Base-by-base conservation (phyloP, 2,797 vertebrate species). In the Synanceia verrucosa region DNA sequence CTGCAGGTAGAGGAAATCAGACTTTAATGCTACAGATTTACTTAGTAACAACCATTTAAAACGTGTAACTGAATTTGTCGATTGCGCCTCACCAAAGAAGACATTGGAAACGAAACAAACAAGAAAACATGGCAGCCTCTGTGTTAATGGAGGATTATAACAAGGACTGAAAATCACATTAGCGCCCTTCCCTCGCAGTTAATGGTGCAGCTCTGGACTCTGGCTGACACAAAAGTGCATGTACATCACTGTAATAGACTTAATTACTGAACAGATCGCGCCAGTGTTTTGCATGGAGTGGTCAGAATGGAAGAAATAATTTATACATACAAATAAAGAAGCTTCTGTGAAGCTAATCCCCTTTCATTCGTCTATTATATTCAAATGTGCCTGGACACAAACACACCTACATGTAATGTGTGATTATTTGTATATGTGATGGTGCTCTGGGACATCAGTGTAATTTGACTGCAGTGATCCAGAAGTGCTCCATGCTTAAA, bases 391-490 rank as follows among this genome's bases (percentile, higher is more conserved):
- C 41, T 5, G 9, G 28, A 46, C 11, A 33, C 23, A 64, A 46
- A 46, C 5, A 28, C 28, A 9, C 21, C 1, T 2, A 4, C 29
- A 24, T 6, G 19, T 31, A 1, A 23, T 60, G n/a, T 39, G 61
- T 31, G 47, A 55, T 29, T 41, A 46, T 67, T 50, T 39, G 14
- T 70, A 9, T 70, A 9, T 16, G 11, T 0, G 21, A 24, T 19
- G 26, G 31, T 37, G 44, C 60, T 66, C 41, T 60, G 4, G 26
- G 3, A 68, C 63, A 64, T 70, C 78, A 34, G 58, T 36, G 75
- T 83, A 86, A 89, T 87, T 82, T 87, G 78, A 85, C 77, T 9
- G 80, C 75, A 68, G 77, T 4, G 65, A 80, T 83, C 56, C 18
- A 65, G 65, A 80, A 39, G 71, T 14, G 57, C 66, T 44, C 72